Conservation (phyloP, 1,140 invertebrate genomes). For the Penaeus japonicus region DNA sequence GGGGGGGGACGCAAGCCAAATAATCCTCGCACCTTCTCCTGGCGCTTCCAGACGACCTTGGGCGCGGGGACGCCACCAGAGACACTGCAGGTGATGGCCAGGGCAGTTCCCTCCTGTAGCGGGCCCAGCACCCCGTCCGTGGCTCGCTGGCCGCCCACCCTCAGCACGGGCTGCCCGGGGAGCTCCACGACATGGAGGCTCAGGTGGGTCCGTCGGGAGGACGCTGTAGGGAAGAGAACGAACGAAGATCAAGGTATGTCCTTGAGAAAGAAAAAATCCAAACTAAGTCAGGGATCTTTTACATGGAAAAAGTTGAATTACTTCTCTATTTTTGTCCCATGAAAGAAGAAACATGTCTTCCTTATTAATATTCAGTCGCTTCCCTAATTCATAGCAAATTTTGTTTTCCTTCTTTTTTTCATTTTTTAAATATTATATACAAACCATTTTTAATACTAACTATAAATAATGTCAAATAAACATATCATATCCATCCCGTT, state of each 20-base stretch:
- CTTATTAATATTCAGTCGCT: no score
- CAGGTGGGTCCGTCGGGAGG: constrained; percentile 27
- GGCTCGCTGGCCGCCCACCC: constrained; percentile 14
- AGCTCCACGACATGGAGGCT: constrained; percentile 39
- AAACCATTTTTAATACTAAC: no score
- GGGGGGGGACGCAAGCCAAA: neutral
- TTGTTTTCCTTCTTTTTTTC: no score
- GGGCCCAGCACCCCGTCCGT: constrained; percentile 34
- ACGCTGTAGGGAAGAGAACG: neutral
- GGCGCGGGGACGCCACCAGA: constrained; percentile 26
- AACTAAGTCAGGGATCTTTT: neutral
- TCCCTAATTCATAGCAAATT: no score
- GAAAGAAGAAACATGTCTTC: no score
- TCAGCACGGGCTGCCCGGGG: constrained; percentile 13
- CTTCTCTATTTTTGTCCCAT: no score
- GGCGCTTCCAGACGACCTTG: constrained; percentile 14
- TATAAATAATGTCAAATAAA: no score
- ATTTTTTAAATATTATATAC: no score
- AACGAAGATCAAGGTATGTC: no score
- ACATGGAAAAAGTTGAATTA: no score
- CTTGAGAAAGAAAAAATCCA: neutral
- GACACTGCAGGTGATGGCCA: constrained; percentile 38
- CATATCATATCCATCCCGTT: no score
- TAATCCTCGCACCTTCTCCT: constrained; percentile 4
- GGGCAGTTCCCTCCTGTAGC: neutral